Evolutionary conservation across 1,140 invertebrate species (phyloP).

Genomic region (Polyergus mexicanus): DNA sequence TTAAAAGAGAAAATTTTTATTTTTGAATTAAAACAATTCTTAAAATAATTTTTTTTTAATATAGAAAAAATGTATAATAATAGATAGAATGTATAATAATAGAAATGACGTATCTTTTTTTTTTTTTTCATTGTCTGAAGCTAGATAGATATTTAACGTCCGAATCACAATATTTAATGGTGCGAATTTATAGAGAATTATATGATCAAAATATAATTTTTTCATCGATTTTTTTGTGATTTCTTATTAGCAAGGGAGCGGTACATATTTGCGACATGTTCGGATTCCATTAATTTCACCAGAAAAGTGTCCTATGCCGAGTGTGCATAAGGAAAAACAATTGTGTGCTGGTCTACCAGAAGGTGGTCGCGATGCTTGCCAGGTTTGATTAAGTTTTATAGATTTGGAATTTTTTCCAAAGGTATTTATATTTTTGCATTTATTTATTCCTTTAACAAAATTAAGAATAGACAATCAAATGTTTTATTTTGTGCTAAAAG

Average conservation of each 20-base stretch:
- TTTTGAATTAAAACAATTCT: not conserved
- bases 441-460: not conserved
- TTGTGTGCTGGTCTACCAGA: slow-evolving; percentile 87
- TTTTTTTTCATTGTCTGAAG: too few species aligned
- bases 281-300: slow-evolving; percentile 72
- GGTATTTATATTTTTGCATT: not conserved
- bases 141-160: too few species aligned
- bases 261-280: slow-evolving; percentile 72
- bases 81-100: too few species aligned
- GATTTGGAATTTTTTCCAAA: not conserved
- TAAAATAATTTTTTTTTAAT: not conserved
- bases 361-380: slow-evolving; percentile 88
- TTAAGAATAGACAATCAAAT: slow-evolving; percentile 3
- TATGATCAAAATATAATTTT: slow-evolving; percentile 14
- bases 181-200: not conserved
- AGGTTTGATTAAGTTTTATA: slow-evolving; percentile 78
- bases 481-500: not conserved
- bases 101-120: too few species aligned
- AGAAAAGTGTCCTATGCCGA: slow-evolving; percentile 59
- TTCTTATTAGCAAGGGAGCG: slow-evolving; percentile 45
- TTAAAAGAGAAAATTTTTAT: not conserved
- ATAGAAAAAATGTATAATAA: too few species aligned
- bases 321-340: slow-evolving; percentile 62
- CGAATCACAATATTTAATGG: not conserved
- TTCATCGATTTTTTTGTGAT: not conserved